These are phyloP conservation scores for Solen grandis DNA, from an alignment of 1,140 invertebrate genomes.

Conservation along the genomic window DNA sequence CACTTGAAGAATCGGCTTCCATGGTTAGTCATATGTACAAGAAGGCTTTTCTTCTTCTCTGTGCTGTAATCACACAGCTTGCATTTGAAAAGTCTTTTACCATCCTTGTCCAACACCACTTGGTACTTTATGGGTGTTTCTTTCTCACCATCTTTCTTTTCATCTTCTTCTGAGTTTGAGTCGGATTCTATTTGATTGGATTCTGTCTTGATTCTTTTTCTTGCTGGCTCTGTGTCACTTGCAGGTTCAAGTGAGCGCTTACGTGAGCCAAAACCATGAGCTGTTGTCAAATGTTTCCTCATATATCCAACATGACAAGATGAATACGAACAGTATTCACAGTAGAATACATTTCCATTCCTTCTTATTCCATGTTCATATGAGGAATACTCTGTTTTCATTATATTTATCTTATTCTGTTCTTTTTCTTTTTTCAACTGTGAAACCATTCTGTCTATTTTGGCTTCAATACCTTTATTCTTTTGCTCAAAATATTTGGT, in stretches of 20 bases:
- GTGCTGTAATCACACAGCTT: slow-evolving; percentile 14
- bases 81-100: slow-evolving; percentile 6
- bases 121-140: slow-evolving; percentile 13
- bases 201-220: slow-evolving; percentile 9
- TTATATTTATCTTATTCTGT: not conserved
- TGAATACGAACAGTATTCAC: slow-evolving; percentile 14
- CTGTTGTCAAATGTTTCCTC: not conserved
- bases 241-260: slow-evolving; percentile 26
- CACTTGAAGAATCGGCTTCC: not conserved
- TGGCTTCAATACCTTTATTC: slow-evolving; percentile 39
- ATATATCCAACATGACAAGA: not conserved
- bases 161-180: not conserved
- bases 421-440: not conserved
- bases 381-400: not conserved
- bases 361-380: slow-evolving; percentile 7
- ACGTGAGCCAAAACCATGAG: not conserved
- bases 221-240: slow-evolving; percentile 5
- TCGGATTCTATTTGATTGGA: not conserved
- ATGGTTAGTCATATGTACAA: slow-evolving; percentile 9
- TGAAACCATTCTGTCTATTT: slow-evolving; percentile 17
- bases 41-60: not conserved
- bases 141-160: not conserved
- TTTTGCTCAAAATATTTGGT: not conserved
- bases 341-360: slow-evolving; percentile 1
- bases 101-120: not conserved